Percentiles rank a stretch among this genome's conserved stretches.
phyloP scores from a whole-genome alignment of 1,140 invertebrate genomes.

The Drosophila dunni region DNA sequence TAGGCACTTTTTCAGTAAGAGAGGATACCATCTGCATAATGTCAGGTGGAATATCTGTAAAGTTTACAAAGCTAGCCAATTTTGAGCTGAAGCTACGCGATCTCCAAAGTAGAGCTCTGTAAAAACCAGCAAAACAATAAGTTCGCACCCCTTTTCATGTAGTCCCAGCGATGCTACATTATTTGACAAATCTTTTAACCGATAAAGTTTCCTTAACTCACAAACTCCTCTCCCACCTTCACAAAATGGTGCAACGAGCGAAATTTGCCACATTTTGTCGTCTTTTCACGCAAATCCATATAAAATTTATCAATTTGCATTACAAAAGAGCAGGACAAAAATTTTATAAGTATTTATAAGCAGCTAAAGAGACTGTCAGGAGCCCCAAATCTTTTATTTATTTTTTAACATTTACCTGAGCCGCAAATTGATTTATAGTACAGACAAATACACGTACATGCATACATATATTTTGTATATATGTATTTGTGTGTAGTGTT shows the following conservation, averaged over 20 bases:
- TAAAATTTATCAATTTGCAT: constrained; percentile 63
- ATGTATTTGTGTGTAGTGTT: constrained; percentile 10
- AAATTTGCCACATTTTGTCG: constrained; percentile 20
- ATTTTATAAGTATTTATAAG: constrained; percentile 47
- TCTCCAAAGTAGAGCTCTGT: no score
- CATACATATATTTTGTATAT: background rate
- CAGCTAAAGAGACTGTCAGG: constrained; percentile 35
- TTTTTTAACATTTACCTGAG: constrained; percentile 38
- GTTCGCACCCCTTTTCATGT: no score
- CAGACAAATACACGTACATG: no score
- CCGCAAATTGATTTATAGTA: constrained; percentile 72
- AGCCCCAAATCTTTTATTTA: constrained; percentile 33
- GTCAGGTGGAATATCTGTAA: no score
- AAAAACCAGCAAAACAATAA: no score
- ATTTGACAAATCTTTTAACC: no score
- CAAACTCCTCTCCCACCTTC: background rate
- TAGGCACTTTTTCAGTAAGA: no score
- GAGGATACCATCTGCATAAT: no score
- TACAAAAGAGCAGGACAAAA: constrained; percentile 34
- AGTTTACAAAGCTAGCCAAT: no score
- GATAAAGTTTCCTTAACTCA: no score
- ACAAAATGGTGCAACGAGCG: background rate
- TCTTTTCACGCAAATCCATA: constrained; percentile 3
- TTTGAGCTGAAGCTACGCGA: no score
- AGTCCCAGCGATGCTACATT: no score